phyloP scores from a whole-genome alignment of 2,797 vertebrate species.

The Clarias platycephalus region DNA sequence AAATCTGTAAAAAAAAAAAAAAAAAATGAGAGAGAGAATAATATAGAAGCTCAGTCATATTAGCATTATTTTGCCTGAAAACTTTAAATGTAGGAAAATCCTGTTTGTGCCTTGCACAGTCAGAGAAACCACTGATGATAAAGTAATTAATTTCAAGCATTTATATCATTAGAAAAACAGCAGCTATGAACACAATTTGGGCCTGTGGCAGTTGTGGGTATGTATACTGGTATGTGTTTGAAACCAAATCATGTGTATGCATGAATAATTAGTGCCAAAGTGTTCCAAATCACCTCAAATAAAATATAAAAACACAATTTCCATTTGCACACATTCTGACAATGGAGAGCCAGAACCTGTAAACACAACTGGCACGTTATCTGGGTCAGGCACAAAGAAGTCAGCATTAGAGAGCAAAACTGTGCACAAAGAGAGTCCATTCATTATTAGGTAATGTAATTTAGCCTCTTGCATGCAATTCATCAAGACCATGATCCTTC shows the following conservation, averaged over 20 bases:
- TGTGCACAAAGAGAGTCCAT: not conserved
- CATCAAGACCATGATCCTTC: conserved; percentile 16
- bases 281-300: not conserved
- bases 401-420: not conserved
- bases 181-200: not conserved
- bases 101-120: not conserved
- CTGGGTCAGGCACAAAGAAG: conserved; percentile 24
- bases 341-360: not conserved
- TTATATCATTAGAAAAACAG: conserved; percentile 2
- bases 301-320: not conserved
- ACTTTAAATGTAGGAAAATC: not conserved
- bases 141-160: conserved; percentile 12
- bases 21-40: not conserved
- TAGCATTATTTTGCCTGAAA: not conserved
- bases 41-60: not conserved
- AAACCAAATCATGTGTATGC: not conserved
- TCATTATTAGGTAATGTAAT: conserved; percentile 20
- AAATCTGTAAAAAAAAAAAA: not conserved
- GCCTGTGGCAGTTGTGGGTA: not conserved
- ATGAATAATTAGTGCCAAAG: not conserved
- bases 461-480: not conserved
- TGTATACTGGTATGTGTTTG: not conserved
- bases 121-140: conserved; percentile 21
- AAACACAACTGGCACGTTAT: not conserved
- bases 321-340: not conserved